phyloP scores from a whole-genome alignment of 1,140 invertebrate genomes.

The Leucophenga varia region DNA sequence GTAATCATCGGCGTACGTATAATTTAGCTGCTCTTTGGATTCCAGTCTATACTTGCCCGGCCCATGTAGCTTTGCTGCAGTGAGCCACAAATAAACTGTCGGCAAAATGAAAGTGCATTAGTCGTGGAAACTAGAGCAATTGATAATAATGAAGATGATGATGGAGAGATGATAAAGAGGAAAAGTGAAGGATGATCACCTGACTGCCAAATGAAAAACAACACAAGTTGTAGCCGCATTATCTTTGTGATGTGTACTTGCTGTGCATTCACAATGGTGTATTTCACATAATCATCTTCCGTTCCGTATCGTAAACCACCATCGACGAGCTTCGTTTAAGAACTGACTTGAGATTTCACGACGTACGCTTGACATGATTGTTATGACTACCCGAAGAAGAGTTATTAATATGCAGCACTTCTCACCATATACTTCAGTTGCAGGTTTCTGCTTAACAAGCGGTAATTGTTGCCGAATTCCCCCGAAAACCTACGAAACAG shows the following conservation, averaged over 20 bases:
- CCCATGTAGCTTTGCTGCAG: slow-evolving; percentile 31
- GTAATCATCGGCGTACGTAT: slow-evolving; percentile 33
- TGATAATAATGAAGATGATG: slow-evolving; percentile 6
- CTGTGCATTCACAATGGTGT: not conserved
- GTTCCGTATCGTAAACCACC: no score
- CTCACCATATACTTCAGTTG: slow-evolving; percentile 21
- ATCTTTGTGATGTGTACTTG: slow-evolving; percentile 4
- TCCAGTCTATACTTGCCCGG: slow-evolving; percentile 3
- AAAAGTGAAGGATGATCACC: slow-evolving; percentile 45
- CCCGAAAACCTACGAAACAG: slow-evolving; percentile 6
- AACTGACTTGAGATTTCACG: slow-evolving; percentile 19
- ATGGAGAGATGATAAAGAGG: no score
- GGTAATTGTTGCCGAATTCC: slow-evolving; percentile 24
- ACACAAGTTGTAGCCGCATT: slow-evolving; percentile 17
- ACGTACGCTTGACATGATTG: not conserved
- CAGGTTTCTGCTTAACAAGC: slow-evolving; percentile 33
- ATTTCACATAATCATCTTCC: slow-evolving; percentile 7
- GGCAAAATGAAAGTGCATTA: slow-evolving; percentile 43
- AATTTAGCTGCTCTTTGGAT: slow-evolving; percentile 3
- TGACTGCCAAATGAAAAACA: slow-evolving; percentile 32
- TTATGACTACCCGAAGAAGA: slow-evolving; percentile 2
- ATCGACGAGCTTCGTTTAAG: slow-evolving; percentile 9
- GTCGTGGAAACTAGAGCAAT: slow-evolving; percentile 17
- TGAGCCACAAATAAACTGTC: slow-evolving; percentile 42
- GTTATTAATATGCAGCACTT: slow-evolving; percentile 38